Conservation (phyloP, 1,140 invertebrate genomes). For the Dendroctonus ponderosae region DNA sequence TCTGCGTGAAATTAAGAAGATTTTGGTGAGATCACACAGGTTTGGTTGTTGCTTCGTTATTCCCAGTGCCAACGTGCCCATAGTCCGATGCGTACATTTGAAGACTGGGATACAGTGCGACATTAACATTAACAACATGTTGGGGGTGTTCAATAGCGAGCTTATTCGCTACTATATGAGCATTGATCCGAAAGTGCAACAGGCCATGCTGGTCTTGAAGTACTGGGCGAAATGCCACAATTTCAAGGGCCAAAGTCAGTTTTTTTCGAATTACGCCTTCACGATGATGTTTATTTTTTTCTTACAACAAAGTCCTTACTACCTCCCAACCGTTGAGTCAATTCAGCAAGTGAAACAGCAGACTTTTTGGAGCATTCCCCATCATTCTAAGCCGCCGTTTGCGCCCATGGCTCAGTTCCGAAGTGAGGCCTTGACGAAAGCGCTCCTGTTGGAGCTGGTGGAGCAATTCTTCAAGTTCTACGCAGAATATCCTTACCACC, state of each 20-base stretch:
- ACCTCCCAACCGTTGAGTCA: conserved; percentile 50
- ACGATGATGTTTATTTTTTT: conserved; percentile 64
- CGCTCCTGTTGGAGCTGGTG: conserved; percentile 51
- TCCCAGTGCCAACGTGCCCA: conserved; percentile 66
- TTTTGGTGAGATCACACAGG: conserved; percentile 50
- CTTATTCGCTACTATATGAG: conserved; percentile 60
- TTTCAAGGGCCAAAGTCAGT: conserved; percentile 53
- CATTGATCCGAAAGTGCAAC: conserved; percentile 57
- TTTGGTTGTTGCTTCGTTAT: conserved; percentile 62
- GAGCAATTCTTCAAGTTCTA: conserved; percentile 63
- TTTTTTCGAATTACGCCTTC: conserved; percentile 63
- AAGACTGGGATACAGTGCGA: conserved; percentile 62
- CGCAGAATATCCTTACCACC: conserved; percentile 53
- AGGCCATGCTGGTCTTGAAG: conserved; percentile 63
- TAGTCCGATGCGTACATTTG: conserved; percentile 65
- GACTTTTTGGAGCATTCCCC: too few relatives aligned
- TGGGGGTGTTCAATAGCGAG: conserved; percentile 62
- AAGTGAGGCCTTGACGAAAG: conserved; percentile 19
- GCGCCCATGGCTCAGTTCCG: conserved; percentile 29
- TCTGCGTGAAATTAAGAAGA: conserved; percentile 49
- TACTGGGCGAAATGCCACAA: conserved; percentile 65
- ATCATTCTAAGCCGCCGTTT: conserved; percentile 38
- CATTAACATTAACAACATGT: conserved; percentile 66
- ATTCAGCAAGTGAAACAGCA: conserved; percentile 42
- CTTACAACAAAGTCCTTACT: conserved; percentile 57